These are phyloP conservation scores for Ochropleura leucogaster DNA, from an alignment of 2,888 invertebrate species.

Conservation along the genomic window DNA sequence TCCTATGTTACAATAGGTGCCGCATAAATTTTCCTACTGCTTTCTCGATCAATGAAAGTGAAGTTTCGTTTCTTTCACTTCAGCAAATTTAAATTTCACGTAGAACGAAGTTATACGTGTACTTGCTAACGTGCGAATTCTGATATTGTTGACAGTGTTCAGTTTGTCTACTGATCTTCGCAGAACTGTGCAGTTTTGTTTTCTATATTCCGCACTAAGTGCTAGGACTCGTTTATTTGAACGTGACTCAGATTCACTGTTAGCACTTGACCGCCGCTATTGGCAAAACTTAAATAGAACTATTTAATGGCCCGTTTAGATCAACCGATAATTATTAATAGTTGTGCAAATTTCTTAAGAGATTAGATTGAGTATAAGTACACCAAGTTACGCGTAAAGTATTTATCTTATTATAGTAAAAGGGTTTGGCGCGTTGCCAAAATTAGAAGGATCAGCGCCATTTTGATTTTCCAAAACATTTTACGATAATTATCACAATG, in stretches of 20 bases:
- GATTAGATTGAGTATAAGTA: neutral
- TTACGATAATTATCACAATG: neutral
- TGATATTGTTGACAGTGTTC: slow-evolving; percentile 40
- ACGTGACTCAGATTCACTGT: slow-evolving; percentile 52
- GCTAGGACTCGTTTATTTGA: slow-evolving; percentile 45
- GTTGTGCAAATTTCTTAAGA: slow-evolving; percentile 2
- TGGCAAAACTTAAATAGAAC: slow-evolving; percentile 50
- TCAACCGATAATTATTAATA: slow-evolving; percentile 10
- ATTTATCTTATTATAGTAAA: neutral
- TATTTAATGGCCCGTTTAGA: slow-evolving; percentile 31
- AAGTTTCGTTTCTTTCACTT: slow-evolving; percentile 70
- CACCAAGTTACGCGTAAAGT: neutral
- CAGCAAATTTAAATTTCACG: slow-evolving; percentile 60
- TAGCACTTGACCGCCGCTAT: slow-evolving; percentile 39
- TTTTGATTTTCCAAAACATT: neutral
- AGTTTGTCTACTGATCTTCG: slow-evolving; percentile 42
- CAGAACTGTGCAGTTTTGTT: slow-evolving; percentile 36
- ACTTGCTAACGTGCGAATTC: slow-evolving; percentile 43
- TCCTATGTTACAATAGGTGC: slow-evolving; percentile 68
- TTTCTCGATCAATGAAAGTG: slow-evolving; percentile 76
- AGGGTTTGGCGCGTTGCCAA: neutral
- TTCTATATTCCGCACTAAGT: slow-evolving; percentile 41
- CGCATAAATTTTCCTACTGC: slow-evolving; percentile 72
- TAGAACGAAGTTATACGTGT: slow-evolving; percentile 23
- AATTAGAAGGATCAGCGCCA: neutral